Evolutionary conservation across 2,888 invertebrate genomes (phyloP).

Genomic region (Ypsolopha scabrella): DNA sequence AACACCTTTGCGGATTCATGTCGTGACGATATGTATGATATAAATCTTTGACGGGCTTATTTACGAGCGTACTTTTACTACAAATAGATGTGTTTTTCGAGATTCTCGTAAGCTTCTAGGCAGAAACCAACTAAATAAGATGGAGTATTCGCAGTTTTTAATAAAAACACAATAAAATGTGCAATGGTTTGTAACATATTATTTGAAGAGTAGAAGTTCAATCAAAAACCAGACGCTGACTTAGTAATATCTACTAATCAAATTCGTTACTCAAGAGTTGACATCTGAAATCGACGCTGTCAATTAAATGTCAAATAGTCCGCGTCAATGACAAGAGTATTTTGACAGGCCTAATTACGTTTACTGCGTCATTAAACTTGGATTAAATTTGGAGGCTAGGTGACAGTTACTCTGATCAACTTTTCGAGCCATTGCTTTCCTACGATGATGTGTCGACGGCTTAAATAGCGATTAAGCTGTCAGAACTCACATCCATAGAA

Average conservation of each 20-base stretch:
- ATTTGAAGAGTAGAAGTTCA: neutral
- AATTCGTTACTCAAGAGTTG: neutral
- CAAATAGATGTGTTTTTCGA: neutral
- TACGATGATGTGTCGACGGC: slow-evolving; percentile 47
- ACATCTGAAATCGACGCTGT: slow-evolving; percentile 13
- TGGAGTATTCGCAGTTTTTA: neutral
- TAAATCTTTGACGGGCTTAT: no score
- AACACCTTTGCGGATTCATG: no score
- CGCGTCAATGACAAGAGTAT: slow-evolving; percentile 46
- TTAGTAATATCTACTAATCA: neutral
- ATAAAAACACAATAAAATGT: no score
- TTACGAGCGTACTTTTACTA: no score
- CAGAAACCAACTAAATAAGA: neutral
- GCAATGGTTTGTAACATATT: neutral
- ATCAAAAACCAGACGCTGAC: no score
- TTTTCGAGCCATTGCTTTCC: slow-evolving; percentile 55
- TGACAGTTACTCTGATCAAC: slow-evolving; percentile 63
- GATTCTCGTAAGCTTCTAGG: neutral
- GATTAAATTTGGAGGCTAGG: slow-evolving; percentile 53
- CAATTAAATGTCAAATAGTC: slow-evolving; percentile 46
- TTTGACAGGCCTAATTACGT: slow-evolving; percentile 59
- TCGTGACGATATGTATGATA: no score
- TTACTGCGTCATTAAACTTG: slow-evolving; percentile 18
- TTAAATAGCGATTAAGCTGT: slow-evolving; percentile 59
- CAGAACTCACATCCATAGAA: slow-evolving; percentile 15